Base-by-base conservation (phyloP, 2,113 vertebrate genomes). In the Ictalurus furcatus region DNA sequence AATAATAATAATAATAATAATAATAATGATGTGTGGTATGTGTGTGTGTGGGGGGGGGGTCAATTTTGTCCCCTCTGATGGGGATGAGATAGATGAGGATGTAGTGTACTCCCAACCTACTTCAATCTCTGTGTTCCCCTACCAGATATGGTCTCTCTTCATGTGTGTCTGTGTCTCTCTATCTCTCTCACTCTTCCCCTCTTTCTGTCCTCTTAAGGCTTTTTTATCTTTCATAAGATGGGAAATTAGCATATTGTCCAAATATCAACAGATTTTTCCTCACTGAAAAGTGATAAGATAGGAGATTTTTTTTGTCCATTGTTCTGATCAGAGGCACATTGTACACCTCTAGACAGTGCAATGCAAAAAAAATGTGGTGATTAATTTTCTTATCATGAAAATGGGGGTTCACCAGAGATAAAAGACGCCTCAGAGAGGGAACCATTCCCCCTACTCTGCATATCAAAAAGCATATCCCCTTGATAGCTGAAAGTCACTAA, bases 401-500 rank as follows among this genome's bases (percentile, higher is more conserved):
- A 87, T 2, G 34, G 78, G 5, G n/a, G 65, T 58, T 73, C 78
- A 73, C 30, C 76, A 48, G 28, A 90, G 87, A 90, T 88, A 61
- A 88, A 90, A 90, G 13, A 23, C 21, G 80, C 69, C 71, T 88
- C 52, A 54, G 67, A 89, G 34, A 85, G 83, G 14, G 84, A 30
- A 48, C 58, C 86, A 65, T 88, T 58, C 28, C 6, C 54, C 28
- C 1, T 59, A 69, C 69, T 52, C 69, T 84, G 86, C 14, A 82
- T 84, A 78, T 89, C 25, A 89, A 87, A 89, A 84, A 85, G 61
- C 71, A 88, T 85, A 65, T 88, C 28, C 11, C 21, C 16, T 59
- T 63, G 19, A 82, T 74, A 90, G 58, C 63, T 85, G 58, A 86
- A 76, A 76, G 40, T 71, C 30, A 88, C 21, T 28, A 56, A 84